Conservation (phyloP, 2,888 invertebrate genomes). For the Scaptomyza cyrtandrae region DNA sequence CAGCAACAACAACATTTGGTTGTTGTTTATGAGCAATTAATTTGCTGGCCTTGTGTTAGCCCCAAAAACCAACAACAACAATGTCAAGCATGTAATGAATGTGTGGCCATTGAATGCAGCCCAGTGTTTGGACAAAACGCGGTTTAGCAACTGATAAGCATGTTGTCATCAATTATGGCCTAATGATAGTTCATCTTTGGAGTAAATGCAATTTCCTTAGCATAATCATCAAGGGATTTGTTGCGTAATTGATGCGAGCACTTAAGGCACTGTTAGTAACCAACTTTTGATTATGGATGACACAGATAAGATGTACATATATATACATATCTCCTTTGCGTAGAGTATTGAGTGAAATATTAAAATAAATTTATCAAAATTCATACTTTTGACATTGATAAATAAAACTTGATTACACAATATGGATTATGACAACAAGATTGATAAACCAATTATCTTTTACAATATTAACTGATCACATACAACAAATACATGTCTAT, state of each 20-base stretch:
- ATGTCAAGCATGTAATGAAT: constrained; percentile 52
- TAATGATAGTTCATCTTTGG: constrained; percentile 25
- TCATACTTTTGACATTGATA: no score
- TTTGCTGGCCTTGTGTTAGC: constrained; percentile 52
- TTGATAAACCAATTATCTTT: neutral
- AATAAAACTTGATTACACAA: neutral
- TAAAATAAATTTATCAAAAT: neutral
- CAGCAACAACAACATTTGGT: constrained; percentile 4
- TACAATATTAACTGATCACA: neutral
- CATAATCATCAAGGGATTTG: constrained; percentile 31
- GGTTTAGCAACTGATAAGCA: constrained; percentile 36
- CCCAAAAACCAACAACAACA: constrained; percentile 27
- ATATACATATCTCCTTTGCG: neutral
- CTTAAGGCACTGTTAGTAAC: neutral
- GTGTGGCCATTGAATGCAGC: constrained; percentile 25
- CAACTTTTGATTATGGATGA: constrained; percentile 3
- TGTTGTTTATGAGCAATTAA: constrained; percentile 70
- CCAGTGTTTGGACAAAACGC: constrained; percentile 25
- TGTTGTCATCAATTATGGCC: constrained; percentile 42
- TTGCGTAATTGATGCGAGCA: constrained; percentile 24
- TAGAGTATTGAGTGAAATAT: neutral
- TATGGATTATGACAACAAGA: neutral
- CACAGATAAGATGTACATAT: neutral
- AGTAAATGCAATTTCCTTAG: constrained; percentile 46
- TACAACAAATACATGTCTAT: neutral